Evolutionary conservation across 2,113 vertebrate species (phyloP).

Genomic region (Machaerirhynchus nigripectus): DNA sequence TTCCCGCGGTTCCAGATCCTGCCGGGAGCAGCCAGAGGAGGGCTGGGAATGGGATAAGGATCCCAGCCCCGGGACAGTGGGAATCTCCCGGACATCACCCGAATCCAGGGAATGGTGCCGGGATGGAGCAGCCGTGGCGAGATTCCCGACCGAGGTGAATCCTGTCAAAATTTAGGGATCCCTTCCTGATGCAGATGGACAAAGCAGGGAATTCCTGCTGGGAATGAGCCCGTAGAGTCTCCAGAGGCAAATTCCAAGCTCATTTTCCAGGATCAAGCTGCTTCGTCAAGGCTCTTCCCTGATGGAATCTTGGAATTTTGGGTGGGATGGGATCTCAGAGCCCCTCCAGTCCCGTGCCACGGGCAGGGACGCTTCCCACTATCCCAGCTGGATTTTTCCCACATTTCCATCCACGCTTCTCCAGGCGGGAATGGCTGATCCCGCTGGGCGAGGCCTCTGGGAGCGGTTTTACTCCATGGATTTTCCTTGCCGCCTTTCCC

Average conservation of each 20-base stretch:
- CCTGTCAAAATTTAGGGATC: rapidly evolving
- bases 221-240: neutral
- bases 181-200: rapidly evolving
- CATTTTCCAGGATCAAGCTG: neutral
- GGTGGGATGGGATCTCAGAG: too few species aligned
- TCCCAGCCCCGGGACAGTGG: neutral
- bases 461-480: neutral
- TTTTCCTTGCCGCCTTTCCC: rapidly evolving
- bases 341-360: too few species aligned
- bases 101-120: neutral
- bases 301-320: neutral
- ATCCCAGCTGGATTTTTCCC: neutral
- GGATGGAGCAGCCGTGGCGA: neutral
- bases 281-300: neutral
- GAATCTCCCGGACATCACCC: rapidly evolving
- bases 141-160: neutral
- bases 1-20: neutral
- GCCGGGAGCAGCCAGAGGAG: neutral
- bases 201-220: neutral
- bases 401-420: rapidly evolving
- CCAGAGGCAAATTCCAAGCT: neutral
- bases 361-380: neutral
- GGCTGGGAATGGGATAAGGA: neutral
- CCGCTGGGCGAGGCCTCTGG: neutral
- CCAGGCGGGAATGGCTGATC: neutral